A percentile compares a stretch with the other conserved stretches of the same genome.
Evolutionary conservation across 2,113 vertebrate genomes (phyloP).

Genomic region (Odocoileus virginianus): DNA sequence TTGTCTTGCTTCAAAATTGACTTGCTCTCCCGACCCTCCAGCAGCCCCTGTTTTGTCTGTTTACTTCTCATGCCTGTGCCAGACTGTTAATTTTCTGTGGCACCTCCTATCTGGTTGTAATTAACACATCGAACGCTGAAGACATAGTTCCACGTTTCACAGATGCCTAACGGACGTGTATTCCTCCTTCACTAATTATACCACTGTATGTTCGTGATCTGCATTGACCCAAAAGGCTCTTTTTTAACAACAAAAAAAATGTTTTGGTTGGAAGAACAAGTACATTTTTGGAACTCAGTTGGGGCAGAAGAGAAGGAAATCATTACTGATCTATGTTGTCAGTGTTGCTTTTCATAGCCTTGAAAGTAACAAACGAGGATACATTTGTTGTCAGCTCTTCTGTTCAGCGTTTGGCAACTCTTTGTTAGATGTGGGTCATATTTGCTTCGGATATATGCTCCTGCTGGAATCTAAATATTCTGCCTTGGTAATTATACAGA

Average conservation of each 20-base stretch:
- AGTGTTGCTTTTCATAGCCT: neutral
- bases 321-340: neutral
- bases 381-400: slow-evolving; percentile 34
- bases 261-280: neutral
- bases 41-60: slow-evolving; percentile 81
- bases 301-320: slow-evolving; percentile 6
- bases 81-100: slow-evolving; percentile 86
- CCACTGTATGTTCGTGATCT: slow-evolving; percentile 62
- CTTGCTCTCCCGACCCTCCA: slow-evolving; percentile 83
- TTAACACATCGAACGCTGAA: slow-evolving; percentile 82
- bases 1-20: slow-evolving; percentile 85
- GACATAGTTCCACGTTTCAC: slow-evolving; percentile 73
- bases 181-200: slow-evolving; percentile 76
- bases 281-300: neutral
- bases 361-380: neutral
- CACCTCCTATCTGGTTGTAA: slow-evolving; percentile 83
- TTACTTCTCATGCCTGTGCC: slow-evolving; percentile 81
- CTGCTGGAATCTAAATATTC: slow-evolving; percentile 54
- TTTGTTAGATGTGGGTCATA: slow-evolving; percentile 41
- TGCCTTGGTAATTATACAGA: slow-evolving; percentile 74
- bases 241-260: neutral
- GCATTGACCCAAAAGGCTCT: slow-evolving; percentile 63
- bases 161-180: slow-evolving; percentile 79
- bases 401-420: slow-evolving; percentile 19
- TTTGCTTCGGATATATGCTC: slow-evolving; percentile 42